Evolutionary conservation across 2,888 invertebrate genomes (phyloP).

Genomic region (Galerucella pusilla): DNA sequence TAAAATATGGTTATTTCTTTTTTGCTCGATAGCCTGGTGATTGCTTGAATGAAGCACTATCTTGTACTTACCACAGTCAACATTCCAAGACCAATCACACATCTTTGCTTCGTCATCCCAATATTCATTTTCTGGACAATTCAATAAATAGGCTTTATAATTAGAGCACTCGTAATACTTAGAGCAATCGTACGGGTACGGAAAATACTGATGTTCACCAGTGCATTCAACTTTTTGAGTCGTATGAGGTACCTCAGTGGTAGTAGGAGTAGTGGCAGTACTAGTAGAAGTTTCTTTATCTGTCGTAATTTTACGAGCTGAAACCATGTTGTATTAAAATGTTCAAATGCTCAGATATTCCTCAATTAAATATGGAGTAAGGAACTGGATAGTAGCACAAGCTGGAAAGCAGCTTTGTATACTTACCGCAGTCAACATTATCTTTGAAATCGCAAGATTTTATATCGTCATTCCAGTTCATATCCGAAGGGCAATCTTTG

Average conservation of each 20-base stretch:
- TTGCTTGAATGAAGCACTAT: too few relatives aligned
- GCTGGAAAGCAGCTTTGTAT: not conserved
- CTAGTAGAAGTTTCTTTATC: not conserved
- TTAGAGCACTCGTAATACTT: slow-evolving; percentile 18
- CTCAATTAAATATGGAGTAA: too few relatives aligned
- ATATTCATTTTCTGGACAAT: not conserved
- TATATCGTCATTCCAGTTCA: slow-evolving; percentile 17
- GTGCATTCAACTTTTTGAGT: not conserved
- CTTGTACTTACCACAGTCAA: slow-evolving; percentile 20
- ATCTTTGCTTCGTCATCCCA: not conserved
- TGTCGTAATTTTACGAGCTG: too few relatives aligned
- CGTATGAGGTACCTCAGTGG: not conserved
- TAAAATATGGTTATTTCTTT: not conserved
- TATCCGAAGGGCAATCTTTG: not conserved
- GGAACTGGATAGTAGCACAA: too few relatives aligned
- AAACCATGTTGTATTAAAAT: too few relatives aligned
- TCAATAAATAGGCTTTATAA: not conserved
- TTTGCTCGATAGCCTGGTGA: too few relatives aligned
- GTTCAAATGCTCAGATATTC: too few relatives aligned
- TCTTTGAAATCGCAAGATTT: slow-evolving; percentile 15
- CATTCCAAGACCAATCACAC: not conserved
- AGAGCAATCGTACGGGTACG: slow-evolving; percentile 11
- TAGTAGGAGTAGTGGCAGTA: not conserved
- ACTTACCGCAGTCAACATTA: slow-evolving; percentile 17
- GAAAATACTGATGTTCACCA: slow-evolving; percentile 1